Base-by-base conservation (phyloP, 1,140 invertebrate genomes). In the Papilio dardanus region DNA sequence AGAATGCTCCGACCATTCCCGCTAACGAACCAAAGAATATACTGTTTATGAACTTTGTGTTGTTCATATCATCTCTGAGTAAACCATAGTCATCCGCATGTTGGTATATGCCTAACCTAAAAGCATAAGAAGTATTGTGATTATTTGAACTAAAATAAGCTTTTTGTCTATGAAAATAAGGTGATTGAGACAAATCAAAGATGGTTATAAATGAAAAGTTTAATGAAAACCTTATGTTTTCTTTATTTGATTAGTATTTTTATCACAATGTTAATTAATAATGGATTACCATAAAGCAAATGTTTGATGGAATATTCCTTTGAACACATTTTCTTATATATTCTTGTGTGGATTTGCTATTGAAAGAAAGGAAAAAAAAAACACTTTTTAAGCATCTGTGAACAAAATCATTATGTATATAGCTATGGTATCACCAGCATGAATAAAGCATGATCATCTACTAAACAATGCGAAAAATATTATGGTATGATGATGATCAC, bases 51-150 rank as follows among this genome's bases (percentile, higher is more conserved):
- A 93, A 87, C 58, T 87, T 85, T 12, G 90, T 94, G 50, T 93
- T 88, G 1, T 88, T 87, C 7, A 90, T 83, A 33, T 93, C 81
- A 78, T 94, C 90, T 81, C 93, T 78, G 24, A 94, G 80, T 30
- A 92, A 83, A 3, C 92, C 93, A 76, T 88, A 89, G 73, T 93
- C 89, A 69, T 94, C 94, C 2, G 93, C 93, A 54, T 93, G 90
- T 77, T 94, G 93, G 76, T 93, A 94, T 74, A 94, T 92, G 21
- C 94, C 94, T 78, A 94, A 84, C 75, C 94, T 94, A 79, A 84
- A 91, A 92, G 28, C 28, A 4, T 14, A 28, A 1, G 50, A 10
- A 28, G 14, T 10, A 58, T 24, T 28, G 6, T 62, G n/a, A 16
- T 54, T 54, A 21, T 24, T 3, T 54, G 21, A 19, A 28, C 16